A percentile compares a stretch with the other conserved stretches of the same genome.
Conservation (phyloP, 2,888 invertebrate species). For the Aphidoletes aphidimyza region DNA sequence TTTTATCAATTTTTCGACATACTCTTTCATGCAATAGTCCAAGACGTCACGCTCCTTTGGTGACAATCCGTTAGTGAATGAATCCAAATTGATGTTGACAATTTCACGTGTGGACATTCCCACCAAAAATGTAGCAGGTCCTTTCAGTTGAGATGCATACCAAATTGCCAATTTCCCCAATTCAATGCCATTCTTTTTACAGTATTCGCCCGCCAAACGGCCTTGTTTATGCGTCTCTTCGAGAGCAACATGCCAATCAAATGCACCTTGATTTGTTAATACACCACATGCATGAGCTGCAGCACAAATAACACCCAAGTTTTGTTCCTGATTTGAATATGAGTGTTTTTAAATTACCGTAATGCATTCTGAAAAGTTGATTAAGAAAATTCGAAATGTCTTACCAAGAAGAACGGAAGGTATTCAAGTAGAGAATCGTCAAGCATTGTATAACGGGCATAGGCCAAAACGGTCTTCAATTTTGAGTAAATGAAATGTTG, state of each 20-base stretch:
- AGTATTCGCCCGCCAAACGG: slow-evolving; percentile 72
- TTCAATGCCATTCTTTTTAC: slow-evolving; percentile 74
- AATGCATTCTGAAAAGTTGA: neutral
- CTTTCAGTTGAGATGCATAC: slow-evolving; percentile 72
- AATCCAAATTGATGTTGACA: slow-evolving; percentile 73
- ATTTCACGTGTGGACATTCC: slow-evolving; percentile 78
- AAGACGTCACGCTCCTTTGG: slow-evolving; percentile 74
- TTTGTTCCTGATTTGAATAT: slow-evolving; percentile 60
- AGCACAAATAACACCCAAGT: slow-evolving; percentile 86
- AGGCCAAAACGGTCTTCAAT: slow-evolving; percentile 73
- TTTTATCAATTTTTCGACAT: slow-evolving; percentile 60
- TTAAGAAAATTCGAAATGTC: slow-evolving; percentile 40
- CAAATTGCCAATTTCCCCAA: slow-evolving; percentile 78
- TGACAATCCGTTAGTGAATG: slow-evolving; percentile 73
- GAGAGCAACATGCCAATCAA: slow-evolving; percentile 83
- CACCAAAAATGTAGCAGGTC: slow-evolving; percentile 77
- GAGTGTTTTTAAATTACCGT: neutral
- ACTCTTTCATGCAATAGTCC: slow-evolving; percentile 73
- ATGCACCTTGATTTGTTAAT: slow-evolving; percentile 79
- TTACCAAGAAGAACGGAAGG: slow-evolving; percentile 80
- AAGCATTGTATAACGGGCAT: slow-evolving; percentile 81
- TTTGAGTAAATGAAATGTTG: neutral
- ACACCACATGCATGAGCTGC: slow-evolving; percentile 86
- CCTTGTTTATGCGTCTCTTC: slow-evolving; percentile 73
- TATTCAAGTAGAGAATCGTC: slow-evolving; percentile 82